Evolutionary conservation across 2,888 invertebrate species (phyloP).

Genomic region (Rhogogaster chlorosoma): DNA sequence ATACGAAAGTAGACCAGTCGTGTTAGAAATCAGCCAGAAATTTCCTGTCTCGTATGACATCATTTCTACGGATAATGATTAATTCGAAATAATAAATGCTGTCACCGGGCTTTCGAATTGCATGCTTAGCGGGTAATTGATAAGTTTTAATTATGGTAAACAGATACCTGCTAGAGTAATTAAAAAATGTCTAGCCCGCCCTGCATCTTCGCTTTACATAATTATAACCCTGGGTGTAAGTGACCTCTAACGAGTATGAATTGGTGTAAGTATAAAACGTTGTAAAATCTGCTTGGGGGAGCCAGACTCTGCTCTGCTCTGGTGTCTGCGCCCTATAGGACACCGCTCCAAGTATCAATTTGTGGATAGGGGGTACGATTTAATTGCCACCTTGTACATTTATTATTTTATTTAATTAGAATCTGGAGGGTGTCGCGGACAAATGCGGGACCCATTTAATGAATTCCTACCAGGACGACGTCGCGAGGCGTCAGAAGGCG

Average conservation of each 20-base stretch:
- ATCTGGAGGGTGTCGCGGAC: conserved; percentile 67
- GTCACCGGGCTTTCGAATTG: not conserved
- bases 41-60: not conserved
- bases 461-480: conserved; percentile 68
- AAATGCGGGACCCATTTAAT: conserved; percentile 73
- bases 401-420: conserved; percentile 72
- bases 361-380: conserved; percentile 51
- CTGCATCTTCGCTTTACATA: not conserved
- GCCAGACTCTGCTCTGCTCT: conserved; percentile 1
- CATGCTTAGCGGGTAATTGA: not conserved
- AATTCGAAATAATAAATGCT: not conserved
- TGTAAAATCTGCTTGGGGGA: conserved; percentile 21
- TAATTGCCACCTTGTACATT: conserved; percentile 63
- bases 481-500: conserved; percentile 72
- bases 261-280: conserved; percentile 27
- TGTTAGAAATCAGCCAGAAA: not conserved
- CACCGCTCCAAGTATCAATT: conserved; percentile 52
- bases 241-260: conserved; percentile 52
- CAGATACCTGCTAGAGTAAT: not conserved
- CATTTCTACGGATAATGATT: too few relatives aligned
- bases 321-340: conserved; percentile 39
- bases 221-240: conserved; percentile 32
- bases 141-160: not conserved
- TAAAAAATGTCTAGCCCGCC: not conserved
- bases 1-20: not conserved